phyloP scores from a whole-genome alignment of 2,113 vertebrate genomes.

The Gallinago media region DNA sequence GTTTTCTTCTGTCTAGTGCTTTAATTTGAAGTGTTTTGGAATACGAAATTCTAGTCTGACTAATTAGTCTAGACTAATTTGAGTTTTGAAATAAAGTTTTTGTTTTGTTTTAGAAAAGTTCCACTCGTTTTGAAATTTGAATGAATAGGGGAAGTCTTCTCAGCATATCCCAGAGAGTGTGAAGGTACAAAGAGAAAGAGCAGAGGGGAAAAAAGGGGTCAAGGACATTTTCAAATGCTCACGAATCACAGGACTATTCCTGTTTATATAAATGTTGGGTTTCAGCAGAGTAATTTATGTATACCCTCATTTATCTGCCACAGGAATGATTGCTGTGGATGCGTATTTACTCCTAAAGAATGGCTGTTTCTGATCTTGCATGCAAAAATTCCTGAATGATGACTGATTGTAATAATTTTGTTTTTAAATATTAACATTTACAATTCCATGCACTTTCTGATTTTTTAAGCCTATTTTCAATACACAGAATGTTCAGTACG shows the following conservation, averaged over 20 bases:
- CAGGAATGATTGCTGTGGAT: background rate
- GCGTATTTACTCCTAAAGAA: conserved; percentile 5
- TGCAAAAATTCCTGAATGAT: background rate
- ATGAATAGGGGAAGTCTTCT: background rate
- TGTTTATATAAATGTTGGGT: background rate
- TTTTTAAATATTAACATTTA: conserved; percentile 5
- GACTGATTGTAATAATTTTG: conserved; percentile 10
- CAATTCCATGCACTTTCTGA: background rate
- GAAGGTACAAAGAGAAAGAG: background rate
- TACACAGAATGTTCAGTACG: background rate
- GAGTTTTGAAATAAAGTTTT: background rate
- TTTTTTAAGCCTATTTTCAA: conserved; percentile 17
- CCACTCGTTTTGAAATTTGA: background rate
- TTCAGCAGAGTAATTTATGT: conserved; percentile 20
- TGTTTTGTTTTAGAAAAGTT: background rate
- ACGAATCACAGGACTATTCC: background rate
- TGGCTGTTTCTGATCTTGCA: background rate
- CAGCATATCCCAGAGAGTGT: background rate
- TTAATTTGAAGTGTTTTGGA: background rate
- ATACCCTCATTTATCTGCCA: background rate
- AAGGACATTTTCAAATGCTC: background rate
- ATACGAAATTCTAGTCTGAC: background rate
- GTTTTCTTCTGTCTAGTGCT: background rate
- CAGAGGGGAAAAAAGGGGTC: background rate
- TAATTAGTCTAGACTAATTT: background rate